Conservation (phyloP, 2,888 invertebrate species). For the Leptinotarsa haldemani region DNA sequence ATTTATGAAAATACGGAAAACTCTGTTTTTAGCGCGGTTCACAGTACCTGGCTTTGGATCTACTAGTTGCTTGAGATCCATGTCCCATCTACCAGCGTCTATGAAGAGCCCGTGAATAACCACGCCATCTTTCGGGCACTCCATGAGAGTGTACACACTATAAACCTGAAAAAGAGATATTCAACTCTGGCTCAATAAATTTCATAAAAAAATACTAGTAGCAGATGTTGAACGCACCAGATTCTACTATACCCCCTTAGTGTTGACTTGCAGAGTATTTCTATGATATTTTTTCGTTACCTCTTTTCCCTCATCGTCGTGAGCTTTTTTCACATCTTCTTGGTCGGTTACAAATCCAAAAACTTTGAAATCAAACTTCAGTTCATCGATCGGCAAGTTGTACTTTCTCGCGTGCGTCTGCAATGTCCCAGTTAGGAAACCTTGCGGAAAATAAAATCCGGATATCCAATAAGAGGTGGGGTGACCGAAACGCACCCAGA, state of each 20-base stretch:
- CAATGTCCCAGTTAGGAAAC: constrained; percentile 88
- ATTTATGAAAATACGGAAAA: too few relatives aligned
- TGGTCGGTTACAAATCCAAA: constrained; percentile 71
- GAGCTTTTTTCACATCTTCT: constrained; percentile 72
- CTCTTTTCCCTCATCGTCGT: constrained; percentile 61
- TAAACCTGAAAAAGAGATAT: constrained; percentile 56
- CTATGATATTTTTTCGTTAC: constrained; percentile 42
- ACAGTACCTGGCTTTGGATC: constrained; percentile 80
- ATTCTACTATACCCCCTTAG: too few relatives aligned
- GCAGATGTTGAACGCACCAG: too few relatives aligned
- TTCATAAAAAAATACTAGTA: too few relatives aligned
- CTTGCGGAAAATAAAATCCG: constrained; percentile 94
- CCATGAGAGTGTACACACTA: constrained; percentile 69
- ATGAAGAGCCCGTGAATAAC: constrained; percentile 85
- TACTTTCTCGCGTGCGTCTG: constrained; percentile 91
- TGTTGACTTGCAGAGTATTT: too few relatives aligned
- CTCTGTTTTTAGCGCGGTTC: too few relatives aligned
- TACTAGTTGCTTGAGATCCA: constrained; percentile 72
- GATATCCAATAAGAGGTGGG: constrained; percentile 92
- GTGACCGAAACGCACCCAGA: constrained; percentile 77
- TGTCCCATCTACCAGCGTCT: constrained; percentile 91
- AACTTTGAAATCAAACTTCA: constrained; percentile 85
- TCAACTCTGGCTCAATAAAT: neutral
- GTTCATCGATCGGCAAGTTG: constrained; percentile 86
- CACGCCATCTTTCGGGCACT: constrained; percentile 74